Evolutionary conservation across 2,888 invertebrate species (phyloP), one percentile per base, ranked within the genome.

Genomic region (Endotricha flammealis): DNA sequence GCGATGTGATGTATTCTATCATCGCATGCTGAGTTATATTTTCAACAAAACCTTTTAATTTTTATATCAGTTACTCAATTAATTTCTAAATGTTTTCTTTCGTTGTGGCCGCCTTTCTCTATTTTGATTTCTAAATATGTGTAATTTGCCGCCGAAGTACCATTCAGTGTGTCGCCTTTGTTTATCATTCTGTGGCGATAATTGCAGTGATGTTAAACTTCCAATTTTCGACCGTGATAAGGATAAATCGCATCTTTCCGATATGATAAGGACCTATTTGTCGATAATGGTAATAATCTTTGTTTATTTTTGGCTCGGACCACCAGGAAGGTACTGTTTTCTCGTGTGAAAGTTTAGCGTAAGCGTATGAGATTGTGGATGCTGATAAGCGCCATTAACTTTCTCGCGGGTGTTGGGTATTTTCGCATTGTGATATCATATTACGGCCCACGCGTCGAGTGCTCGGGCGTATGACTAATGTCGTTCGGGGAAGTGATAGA

Each of bases 141-240:
- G 92, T 92, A 92, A 92, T 91, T 92, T 95, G 91, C 94, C 94
- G 91, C 91, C 92, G 90, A 95, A 94, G 91, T 95, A 94, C 90
- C 93, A 93, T 90, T 93, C 93, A 91, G 92, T 95, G 90, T 95
- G 95, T 93, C 94, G 95, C 89, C 92, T 95, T 91, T 95, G 95
- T 91, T 92, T 95, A 91, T 93, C 94, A 88, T 90, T 90, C 79
- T 89, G 88, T 88, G 90, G 90, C 83, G 88, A 88, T 88, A 88
- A 87, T 85, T 88, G 88, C 85, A 88, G 91, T 89, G 92, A 92
- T 90, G 90, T 89, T 88, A 91, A 90, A 88, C 89, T 91, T 87
- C 90, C 91, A 88, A 91, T 92, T 87, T 92, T 92, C 85, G 91
- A 91, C 82, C 91, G 91, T 88, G 91, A 91, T 88, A 91, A 90